These are phyloP conservation scores for Pogonocichla stellata DNA, from an alignment of 2,113 vertebrate genomes.

Conservation along the genomic window DNA sequence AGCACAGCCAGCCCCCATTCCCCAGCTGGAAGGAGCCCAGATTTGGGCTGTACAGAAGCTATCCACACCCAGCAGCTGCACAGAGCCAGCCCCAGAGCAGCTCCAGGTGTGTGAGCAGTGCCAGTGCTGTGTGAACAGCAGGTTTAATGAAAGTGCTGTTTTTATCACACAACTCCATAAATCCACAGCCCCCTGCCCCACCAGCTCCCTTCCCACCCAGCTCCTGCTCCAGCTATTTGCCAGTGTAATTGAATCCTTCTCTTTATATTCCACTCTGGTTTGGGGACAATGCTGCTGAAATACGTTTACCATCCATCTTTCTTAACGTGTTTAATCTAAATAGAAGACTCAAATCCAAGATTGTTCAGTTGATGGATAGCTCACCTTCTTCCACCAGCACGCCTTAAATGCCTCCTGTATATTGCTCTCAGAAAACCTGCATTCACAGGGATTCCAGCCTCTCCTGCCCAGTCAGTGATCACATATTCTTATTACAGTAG, in stretches of 20 bases:
- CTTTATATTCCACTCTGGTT: slow-evolving; percentile 85
- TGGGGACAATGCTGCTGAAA: slow-evolving; percentile 81
- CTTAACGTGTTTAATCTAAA: slow-evolving; percentile 90
- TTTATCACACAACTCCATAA: slow-evolving; percentile 81
- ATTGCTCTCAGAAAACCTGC: slow-evolving; percentile 60
- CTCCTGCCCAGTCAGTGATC: not conserved
- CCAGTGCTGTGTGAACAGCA: not conserved
- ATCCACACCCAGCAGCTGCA: rapidly evolving
- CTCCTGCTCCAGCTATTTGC: slow-evolving; percentile 70
- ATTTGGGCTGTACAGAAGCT: rapidly evolving
- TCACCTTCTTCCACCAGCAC: slow-evolving; percentile 49
- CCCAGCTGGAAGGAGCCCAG: rapidly evolving
- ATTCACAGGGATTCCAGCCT: not conserved
- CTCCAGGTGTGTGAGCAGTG: not conserved
- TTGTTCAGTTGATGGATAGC: slow-evolving; percentile 85
- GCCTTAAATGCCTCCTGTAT: slow-evolving; percentile 73
- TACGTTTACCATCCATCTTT: slow-evolving; percentile 89
- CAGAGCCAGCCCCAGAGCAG: rapidly evolving
- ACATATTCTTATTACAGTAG: not conserved
- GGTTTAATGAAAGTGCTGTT: slow-evolving; percentile 46
- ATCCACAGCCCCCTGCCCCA: slow-evolving; percentile 60
- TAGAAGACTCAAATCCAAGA: slow-evolving; percentile 84
- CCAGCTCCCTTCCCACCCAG: slow-evolving; percentile 42
- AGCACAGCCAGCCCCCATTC: rapidly evolving
- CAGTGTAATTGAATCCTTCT: slow-evolving; percentile 83